Base-by-base conservation (phyloP, 2,797 vertebrate genomes). In the Ispidina picta region DNA sequence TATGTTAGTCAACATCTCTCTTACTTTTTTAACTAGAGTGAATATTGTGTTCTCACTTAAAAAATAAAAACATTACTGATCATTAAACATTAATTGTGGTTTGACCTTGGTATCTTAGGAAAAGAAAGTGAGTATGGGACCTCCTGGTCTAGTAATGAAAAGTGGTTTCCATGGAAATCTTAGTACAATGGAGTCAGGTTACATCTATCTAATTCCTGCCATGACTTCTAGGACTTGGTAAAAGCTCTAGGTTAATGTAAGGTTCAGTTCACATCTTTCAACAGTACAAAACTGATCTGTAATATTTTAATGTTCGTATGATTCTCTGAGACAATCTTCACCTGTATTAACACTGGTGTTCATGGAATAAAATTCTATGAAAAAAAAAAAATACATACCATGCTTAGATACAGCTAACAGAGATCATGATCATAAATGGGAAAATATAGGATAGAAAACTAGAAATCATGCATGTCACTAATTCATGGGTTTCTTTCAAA, bases 81-180 rank as follows among this genome's bases (percentile, higher is more conserved):
- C 8, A 88, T 90, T 85, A 88, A 92, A 90, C 14, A 58, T 69
- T 89, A 92, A 60, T 75, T 86, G 48, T 91, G 28, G 18, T 75
- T 90, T 89, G 69, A 89, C 63, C 60, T 91, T 78, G 43, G 19
- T 54, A 49, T 80, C 37, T 91, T 87, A 56, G 46, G 46, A 19
- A 70, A 93, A 83, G 41, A 72, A 69, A 86, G 43, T 86, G 77
- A 90, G 37, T 75, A 39, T 86, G 22, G 29, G 59, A 89, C 49
- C 68, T 46, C 49, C 68, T 46, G 37, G 17, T 68, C 69, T 93
- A 75, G 25, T 69, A 94, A 73, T 44, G 35, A 83, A 80, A 96
- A 90, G 37, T 71, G 22, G 69, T 93, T 96, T 95, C 86, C 80
- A 94, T 85, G 69, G 81, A 95, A 93, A 94, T 95, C n/a, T 76